A percentile compares a stretch with the other conserved stretches of the same genome.
phyloP scores from a whole-genome alignment of 2,797 vertebrate genomes.

The Gephyroberyx darwinii region DNA sequence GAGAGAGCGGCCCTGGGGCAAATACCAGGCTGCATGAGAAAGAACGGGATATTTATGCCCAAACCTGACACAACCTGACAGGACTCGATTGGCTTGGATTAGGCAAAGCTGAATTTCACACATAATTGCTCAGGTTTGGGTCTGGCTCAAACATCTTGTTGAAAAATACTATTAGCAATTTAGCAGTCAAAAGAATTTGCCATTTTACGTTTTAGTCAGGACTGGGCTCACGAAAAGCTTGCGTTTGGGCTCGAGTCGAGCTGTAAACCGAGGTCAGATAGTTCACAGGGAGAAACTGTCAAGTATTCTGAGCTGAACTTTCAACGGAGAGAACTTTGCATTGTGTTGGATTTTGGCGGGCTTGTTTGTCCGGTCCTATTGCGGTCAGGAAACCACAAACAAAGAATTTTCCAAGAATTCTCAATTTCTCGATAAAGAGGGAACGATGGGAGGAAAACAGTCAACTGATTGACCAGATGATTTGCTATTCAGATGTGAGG shows the following conservation, averaged over 20 bases:
- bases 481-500: conserved; percentile 45
- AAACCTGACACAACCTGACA: conserved; percentile 32
- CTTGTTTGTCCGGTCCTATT: conserved; percentile 17
- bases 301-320: background rate
- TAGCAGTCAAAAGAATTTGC: conserved; percentile 5
- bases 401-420: background rate
- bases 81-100: conserved; percentile 25
- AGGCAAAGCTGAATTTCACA: conserved; percentile 24
- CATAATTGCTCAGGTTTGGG: conserved; percentile 27
- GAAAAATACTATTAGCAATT: conserved; percentile 28
- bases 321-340: background rate
- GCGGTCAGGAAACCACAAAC: background rate
- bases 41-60: conserved; percentile 28
- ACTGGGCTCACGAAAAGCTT: background rate
- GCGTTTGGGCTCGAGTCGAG: background rate
- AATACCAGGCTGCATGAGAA: conserved; percentile 47
- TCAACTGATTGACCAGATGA: conserved; percentile 20
- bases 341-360: conserved; percentile 18
- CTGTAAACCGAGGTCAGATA: background rate
- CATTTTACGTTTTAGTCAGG: conserved; percentile 1
- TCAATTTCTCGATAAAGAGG: conserved; percentile 11
- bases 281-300: background rate
- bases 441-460: conserved; percentile 13
- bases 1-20: conserved; percentile 47
- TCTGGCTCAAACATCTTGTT: conserved; percentile 11